A percentile compares a stretch with the other conserved stretches of the same genome.
Evolutionary conservation across 2,888 invertebrate species (phyloP).

Genomic region (Papilio demoleus): DNA sequence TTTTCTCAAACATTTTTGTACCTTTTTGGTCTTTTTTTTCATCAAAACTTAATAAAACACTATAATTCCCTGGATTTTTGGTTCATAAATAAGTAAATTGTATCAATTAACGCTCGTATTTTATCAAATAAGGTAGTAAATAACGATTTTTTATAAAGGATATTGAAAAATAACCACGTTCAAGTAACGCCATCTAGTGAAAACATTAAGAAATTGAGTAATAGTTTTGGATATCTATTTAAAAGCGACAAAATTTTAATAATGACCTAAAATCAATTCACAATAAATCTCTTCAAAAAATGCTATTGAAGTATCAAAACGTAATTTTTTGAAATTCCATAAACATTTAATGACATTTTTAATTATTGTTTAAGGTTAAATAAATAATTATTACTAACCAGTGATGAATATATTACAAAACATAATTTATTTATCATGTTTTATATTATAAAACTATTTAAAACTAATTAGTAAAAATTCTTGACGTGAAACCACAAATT

Average conservation of each 20-base stretch:
- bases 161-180: too few relatives aligned
- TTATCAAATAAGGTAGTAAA: neutral
- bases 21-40: too few relatives aligned
- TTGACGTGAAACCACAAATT: neutral
- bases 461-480: constrained; percentile 4
- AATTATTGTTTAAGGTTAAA: neutral
- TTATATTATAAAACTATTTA: constrained; percentile 1
- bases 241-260: too few relatives aligned
- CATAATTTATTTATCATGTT: neutral
- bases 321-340: neutral
- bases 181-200: neutral
- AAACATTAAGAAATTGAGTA: neutral
- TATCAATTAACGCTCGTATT: neutral
- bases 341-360: neutral
- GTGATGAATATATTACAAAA: neutral
- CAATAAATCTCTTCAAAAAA: too few relatives aligned
- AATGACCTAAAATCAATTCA: too few relatives aligned
- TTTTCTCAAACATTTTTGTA: too few relatives aligned
- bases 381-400: neutral
- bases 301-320: too few relatives aligned
- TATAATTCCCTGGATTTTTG: too few relatives aligned
- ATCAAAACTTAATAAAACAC: too few relatives aligned
- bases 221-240: too few relatives aligned
- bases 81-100: too few relatives aligned
- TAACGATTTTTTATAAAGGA: neutral